These are phyloP conservation scores for Alligator mississippiensis DNA, from an alignment of 2,113 vertebrate genomes.

Conservation along the genomic window DNA sequence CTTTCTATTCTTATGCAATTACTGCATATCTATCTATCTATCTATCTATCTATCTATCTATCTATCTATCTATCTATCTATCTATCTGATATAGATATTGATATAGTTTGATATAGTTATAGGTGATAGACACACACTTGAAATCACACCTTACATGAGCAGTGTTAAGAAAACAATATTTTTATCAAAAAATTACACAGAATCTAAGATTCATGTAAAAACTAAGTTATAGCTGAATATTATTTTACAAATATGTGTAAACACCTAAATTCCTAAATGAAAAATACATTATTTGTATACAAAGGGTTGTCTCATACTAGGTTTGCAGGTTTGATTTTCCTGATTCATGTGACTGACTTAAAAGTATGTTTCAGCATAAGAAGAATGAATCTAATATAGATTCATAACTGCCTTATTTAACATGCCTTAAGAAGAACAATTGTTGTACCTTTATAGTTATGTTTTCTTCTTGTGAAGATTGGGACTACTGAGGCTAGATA, in stretches of 20 bases:
- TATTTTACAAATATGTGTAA: background rate
- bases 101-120: background rate
- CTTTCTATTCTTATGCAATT: too few relatives aligned
- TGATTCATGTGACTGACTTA: background rate
- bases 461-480: background rate
- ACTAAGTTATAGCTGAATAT: background rate
- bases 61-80: too few relatives aligned
- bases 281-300: background rate
- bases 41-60: too few relatives aligned
- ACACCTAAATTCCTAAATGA: background rate
- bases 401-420: background rate
- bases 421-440: background rate
- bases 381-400: background rate
- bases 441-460: background rate
- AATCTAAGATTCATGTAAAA: background rate
- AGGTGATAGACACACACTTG: background rate
- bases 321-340: background rate
- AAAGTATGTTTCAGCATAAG: background rate
- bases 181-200: background rate
- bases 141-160: background rate
- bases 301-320: background rate
- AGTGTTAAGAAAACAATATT: fast-evolving
- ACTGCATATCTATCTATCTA: too few relatives aligned
- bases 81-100: background rate
- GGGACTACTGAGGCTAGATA: background rate